Conservation (phyloP, 2,888 invertebrate genomes). For the Druceiella hillmani region DNA sequence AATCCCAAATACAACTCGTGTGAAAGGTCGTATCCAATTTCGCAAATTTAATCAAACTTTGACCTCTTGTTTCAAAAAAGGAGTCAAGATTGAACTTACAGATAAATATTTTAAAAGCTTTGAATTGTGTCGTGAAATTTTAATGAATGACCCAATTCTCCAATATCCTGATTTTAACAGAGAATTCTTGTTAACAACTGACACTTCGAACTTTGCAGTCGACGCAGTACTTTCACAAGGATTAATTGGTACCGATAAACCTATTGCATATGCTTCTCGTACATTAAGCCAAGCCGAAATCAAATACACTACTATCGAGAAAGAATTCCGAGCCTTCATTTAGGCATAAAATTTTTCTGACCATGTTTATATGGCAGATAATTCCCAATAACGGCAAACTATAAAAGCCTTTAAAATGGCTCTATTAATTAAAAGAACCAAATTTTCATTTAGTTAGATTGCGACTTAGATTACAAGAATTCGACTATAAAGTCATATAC, state of each 20-base stretch:
- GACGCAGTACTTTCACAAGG: slow-evolving; percentile 21
- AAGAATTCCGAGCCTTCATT: slow-evolving; percentile 13
- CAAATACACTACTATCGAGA: slow-evolving; percentile 22
- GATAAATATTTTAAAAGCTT: slow-evolving; percentile 19
- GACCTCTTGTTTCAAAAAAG: slow-evolving; percentile 13
- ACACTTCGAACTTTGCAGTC: slow-evolving; percentile 16
- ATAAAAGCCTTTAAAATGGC: slow-evolving; percentile 1
- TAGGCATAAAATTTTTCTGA: slow-evolving; percentile 15
- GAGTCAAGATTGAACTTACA: slow-evolving; percentile 3
- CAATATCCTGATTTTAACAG: slow-evolving; percentile 19
- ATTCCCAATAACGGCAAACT: slow-evolving; percentile 2
- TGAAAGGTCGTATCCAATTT: slow-evolving; percentile 16
- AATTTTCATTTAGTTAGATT: neutral
- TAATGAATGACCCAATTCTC: slow-evolving; percentile 18
- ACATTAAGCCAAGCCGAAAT: slow-evolving; percentile 19
- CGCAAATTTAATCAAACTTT: slow-evolving; percentile 22
- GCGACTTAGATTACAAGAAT: slow-evolving; percentile 10
- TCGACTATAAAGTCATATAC: slow-evolving; percentile 17
- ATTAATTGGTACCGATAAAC: slow-evolving; percentile 12
- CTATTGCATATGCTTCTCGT: slow-evolving; percentile 25
- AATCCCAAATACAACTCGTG: slow-evolving; percentile 17
- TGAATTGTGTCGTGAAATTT: slow-evolving; percentile 11
- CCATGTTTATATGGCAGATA: slow-evolving; percentile 13
- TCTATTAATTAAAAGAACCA: slow-evolving; percentile 1
- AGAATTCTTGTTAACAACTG: slow-evolving; percentile 21